Conservation (phyloP, 2,888 invertebrate genomes). For the Calameuta idolon region DNA sequence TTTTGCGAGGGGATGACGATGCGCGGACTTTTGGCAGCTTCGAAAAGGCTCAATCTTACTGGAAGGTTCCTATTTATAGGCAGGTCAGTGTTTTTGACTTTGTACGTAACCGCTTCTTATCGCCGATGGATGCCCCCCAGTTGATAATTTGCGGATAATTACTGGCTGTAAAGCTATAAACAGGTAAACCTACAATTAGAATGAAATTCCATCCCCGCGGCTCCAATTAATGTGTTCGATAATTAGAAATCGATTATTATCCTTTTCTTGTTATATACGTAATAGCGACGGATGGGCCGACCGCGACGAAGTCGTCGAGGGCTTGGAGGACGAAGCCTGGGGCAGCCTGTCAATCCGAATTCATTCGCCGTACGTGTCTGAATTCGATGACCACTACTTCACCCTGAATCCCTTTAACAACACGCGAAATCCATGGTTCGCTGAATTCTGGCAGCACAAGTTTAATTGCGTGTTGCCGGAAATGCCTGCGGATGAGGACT, state of each 20-base stretch:
- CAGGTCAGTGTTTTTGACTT: slow-evolving; percentile 68
- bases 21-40: slow-evolving; percentile 74
- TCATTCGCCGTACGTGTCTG: slow-evolving; percentile 76
- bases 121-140: neutral
- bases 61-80: slow-evolving; percentile 76
- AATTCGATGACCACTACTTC: slow-evolving; percentile 78
- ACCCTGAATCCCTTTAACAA: slow-evolving; percentile 75
- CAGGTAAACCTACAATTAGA: neutral
- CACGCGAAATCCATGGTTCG: slow-evolving; percentile 79
- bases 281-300: slow-evolving; percentile 83
- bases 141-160: neutral
- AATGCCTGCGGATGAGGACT: slow-evolving; percentile 10
- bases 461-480: slow-evolving; percentile 73
- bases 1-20: slow-evolving; percentile 85
- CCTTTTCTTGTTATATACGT: slow-evolving; percentile 21
- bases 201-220: neutral
- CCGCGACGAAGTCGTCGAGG: slow-evolving; percentile 78
- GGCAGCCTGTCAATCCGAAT: slow-evolving; percentile 82
- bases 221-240: neutral
- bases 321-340: slow-evolving; percentile 74
- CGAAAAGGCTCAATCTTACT: slow-evolving; percentile 70
- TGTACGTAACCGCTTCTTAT: neutral
- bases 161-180: neutral
- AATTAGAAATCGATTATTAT: neutral
- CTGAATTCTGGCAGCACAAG: slow-evolving; percentile 82